Evolutionary conservation across 2,888 invertebrate species (phyloP).

Genomic region (Mesochorus sp.): DNA sequence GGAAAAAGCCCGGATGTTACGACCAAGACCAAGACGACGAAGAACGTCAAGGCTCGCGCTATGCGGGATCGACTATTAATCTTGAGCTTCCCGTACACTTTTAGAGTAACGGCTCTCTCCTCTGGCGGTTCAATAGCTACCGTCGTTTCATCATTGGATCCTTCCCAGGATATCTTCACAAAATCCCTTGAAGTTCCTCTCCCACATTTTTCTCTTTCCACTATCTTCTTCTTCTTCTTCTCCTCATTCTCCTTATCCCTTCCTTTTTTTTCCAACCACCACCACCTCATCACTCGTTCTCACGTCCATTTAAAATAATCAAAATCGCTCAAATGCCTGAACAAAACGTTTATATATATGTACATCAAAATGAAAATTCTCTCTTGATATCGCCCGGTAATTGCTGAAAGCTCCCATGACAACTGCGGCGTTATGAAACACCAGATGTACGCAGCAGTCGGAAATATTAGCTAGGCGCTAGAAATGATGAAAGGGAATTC

Average conservation of each 20-base stretch:
- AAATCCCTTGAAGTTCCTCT: slow-evolving; percentile 14
- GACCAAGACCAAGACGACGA: slow-evolving; percentile 45
- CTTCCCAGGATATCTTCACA: slow-evolving; percentile 21
- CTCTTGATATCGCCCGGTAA: background rate
- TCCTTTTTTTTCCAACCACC: background rate
- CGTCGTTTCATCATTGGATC: too few species aligned
- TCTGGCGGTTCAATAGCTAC: slow-evolving; percentile 10
- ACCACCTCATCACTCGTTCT: too few species aligned
- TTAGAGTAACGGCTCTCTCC: slow-evolving; percentile 29
- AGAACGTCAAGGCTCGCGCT: slow-evolving; percentile 50
- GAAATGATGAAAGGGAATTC: slow-evolving; percentile 36
- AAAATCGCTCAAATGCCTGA: background rate
- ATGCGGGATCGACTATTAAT: slow-evolving; percentile 66
- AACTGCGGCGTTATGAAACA: slow-evolving; percentile 51
- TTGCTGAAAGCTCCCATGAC: slow-evolving; percentile 40
- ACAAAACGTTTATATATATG: background rate
- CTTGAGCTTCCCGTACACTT: slow-evolving; percentile 43
- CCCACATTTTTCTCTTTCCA: background rate
- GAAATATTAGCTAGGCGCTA: background rate
- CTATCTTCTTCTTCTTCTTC: background rate
- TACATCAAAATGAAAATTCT: slow-evolving; percentile 3
- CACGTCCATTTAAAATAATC: background rate
- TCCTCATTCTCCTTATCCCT: background rate
- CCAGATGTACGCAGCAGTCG: slow-evolving; percentile 47
- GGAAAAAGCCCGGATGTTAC: slow-evolving; percentile 62